Conservation (phyloP, 2,113 vertebrate genomes). For the Chaetura pelagica region DNA sequence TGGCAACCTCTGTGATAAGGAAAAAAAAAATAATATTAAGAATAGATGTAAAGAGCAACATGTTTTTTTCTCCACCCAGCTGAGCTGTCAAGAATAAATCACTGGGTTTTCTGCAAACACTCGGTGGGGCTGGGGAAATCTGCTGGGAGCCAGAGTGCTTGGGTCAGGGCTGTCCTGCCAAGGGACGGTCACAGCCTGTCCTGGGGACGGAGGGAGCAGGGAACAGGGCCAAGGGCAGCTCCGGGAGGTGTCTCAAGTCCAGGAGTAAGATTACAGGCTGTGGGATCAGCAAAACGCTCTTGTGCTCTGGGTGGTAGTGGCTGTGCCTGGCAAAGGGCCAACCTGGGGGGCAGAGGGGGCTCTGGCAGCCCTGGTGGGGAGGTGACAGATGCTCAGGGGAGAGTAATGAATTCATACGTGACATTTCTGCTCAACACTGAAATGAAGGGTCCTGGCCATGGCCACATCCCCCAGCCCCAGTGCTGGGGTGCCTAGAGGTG, state of each 20-base stretch:
- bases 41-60: neutral
- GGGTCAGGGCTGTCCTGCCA: slow-evolving; percentile 27
- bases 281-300: neutral
- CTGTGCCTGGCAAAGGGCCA: neutral
- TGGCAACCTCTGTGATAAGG: neutral
- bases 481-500: neutral
- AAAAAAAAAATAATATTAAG: neutral
- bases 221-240: neutral
- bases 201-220: neutral
- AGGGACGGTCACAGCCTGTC: neutral
- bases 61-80: neutral
- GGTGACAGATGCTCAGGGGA: rapidly evolving
- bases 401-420: rapidly evolving
- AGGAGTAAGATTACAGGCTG: neutral
- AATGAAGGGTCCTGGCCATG: neutral
- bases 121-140: neutral
- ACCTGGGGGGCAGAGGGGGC: neutral
- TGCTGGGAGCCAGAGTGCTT: neutral
- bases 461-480: rapidly evolving
- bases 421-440: neutral
- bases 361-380: neutral
- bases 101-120: neutral
- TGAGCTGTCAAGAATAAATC: neutral
- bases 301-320: rapidly evolving
- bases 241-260: neutral